Base-by-base conservation (phyloP, 2,888 invertebrate species). In the Melieria omissa region DNA sequence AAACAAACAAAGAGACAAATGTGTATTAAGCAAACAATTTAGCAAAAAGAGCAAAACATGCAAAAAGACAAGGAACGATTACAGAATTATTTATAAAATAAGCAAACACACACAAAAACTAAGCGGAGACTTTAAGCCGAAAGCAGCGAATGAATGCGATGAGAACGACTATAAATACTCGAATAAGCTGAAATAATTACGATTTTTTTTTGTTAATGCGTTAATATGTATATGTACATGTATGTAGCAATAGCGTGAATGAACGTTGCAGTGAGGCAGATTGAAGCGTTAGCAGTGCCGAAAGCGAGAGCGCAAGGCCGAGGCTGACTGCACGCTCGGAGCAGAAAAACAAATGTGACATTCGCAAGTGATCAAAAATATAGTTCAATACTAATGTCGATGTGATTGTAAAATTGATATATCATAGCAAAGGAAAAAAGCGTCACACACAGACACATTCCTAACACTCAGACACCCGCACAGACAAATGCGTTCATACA, bases 1-100 rank as follows among this genome's bases (percentile, higher is more conserved):
- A 42, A 65, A 42, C 10, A 63, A 72, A 12, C 46, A 45, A 46
- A 29, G 44, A 46, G 45, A 61, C n/a, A 29, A 29, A 29, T 29
- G 29, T 60, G 58, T 60, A 63, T 14, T 46, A 66, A 73, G 46
- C 41, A 66, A 62, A 60, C 69, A 69, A 72, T 69, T 64, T 64
- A 75, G 72, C n/a, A 61, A 69, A 73, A 71, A 57, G 72, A 68
- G 71, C 70, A 57, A 62, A 41, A 65, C 55, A 47, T 67, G 46
- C 60, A 47, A 4, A 16, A 47, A 58, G 29, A 14, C 41, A 16
- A 58, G 58, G 29, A 29, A 41, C n/a, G 5, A 58, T 7, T 14
- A 9, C 29, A 29, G 8, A 57, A 41, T 29, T 49, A 6, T 14
- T 49, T 45, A 10, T 6, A 14, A 67, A 67, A 4, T 14, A 60